Base-by-base conservation (phyloP, 2,888 invertebrate genomes). In the Yponomeuta sedellus region DNA sequence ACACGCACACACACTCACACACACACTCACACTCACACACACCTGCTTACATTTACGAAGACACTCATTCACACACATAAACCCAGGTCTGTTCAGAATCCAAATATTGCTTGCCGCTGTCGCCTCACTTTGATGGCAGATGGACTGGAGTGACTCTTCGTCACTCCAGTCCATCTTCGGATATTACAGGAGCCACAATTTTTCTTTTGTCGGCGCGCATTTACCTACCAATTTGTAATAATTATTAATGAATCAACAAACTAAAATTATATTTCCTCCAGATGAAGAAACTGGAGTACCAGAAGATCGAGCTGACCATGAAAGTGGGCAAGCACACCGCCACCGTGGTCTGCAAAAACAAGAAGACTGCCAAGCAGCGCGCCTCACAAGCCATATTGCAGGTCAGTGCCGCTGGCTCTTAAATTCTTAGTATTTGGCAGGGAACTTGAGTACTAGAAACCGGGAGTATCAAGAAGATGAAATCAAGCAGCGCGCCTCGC, bases 321-420 rank as follows among this genome's bases (percentile, higher is more conserved):
- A 95, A 94, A 12, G 98, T 98, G 58, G 98, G 98, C 64, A 97
- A 97, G 80, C 97, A 98, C 80, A 94, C 94, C 12, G 98, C 97
- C 1, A 96, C 95, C 25, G 97, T 99, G 25, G 92, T 95, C n/a
- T 98, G 98, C 83, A 96, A 97, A 82, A 99, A 99, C 88, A 99
- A 99, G 86, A 94, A 97, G 75, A 97, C 97, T 71, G 99, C 99
- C 8, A 99, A 99, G 82, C 99, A 99, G 81, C 92, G 96, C 72
- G 99, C 99, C 20, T 97, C 99, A 5, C 99, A 99, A 86, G 95
- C 96, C 10, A 97, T 99, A 73, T 88, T 99, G 62, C 96, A 97
- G 93, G 95, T 95, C 75, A 70, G 68, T 61, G 19, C 16, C 25
- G 19, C 1, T 34, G 5, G 10, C 10, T 34, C 34, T 8, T 6